Conservation (phyloP, 2,797 vertebrate genomes). For the Chromobotia macracanthus region DNA sequence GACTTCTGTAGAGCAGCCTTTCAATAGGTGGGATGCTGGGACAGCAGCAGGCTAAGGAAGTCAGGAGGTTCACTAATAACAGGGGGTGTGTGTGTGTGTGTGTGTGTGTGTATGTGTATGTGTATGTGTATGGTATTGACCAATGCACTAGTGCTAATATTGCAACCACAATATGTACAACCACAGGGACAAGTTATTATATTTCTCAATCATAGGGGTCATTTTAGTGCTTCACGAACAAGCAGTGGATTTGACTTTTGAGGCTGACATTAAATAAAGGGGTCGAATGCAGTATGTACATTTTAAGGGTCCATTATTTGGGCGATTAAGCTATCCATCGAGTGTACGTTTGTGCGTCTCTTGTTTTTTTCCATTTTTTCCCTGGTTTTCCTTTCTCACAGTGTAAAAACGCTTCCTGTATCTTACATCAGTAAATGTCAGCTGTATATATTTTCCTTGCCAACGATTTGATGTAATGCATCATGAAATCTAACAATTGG, state of each 20-base stretch:
- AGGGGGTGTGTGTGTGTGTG: too few species aligned
- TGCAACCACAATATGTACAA: background rate
- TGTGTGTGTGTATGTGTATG: background rate
- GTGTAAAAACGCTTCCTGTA: background rate
- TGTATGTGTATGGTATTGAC: conserved; percentile 25
- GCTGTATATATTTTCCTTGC: background rate
- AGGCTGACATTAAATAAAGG: background rate
- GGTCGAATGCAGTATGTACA: background rate
- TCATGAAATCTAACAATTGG: background rate
- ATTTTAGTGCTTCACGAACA: background rate
- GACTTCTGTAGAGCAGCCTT: conserved; percentile 54
- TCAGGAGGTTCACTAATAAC: conserved; percentile 51
- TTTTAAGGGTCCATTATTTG: background rate
- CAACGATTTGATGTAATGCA: background rate
- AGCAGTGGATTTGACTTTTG: background rate
- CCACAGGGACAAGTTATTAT: background rate
- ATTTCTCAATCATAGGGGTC: conserved; percentile 4
- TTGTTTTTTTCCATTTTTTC: background rate
- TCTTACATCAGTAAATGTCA: background rate
- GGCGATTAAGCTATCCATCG: background rate
- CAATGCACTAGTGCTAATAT: conserved; percentile 6
- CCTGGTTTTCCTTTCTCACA: background rate
- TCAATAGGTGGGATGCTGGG: conserved; percentile 51
- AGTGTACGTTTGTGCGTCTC: background rate
- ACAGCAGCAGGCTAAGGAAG: conserved; percentile 52